Evolutionary conservation across 2,888 invertebrate species (phyloP), one percentile per base, ranked within the genome.

Genomic region (Acleris cristana): DNA sequence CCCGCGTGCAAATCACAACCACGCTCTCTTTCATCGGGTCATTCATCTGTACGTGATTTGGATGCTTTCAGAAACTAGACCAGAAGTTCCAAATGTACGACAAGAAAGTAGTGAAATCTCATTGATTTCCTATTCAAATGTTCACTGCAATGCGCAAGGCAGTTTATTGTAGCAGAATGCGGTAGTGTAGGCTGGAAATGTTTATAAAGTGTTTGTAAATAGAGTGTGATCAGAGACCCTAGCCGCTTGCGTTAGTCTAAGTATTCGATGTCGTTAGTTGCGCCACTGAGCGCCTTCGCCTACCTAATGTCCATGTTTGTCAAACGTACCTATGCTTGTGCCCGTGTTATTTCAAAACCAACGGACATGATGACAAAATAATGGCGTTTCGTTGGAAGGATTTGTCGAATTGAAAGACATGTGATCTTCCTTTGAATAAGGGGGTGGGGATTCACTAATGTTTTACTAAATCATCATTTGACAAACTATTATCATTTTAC

Each of bases 41-140:
- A 80, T 71, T 67, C 69, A 73, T 65, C 65, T 70, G 80, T 82
- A 87, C 88, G 88, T 90, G 90, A 81, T 84, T 80, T 73, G 85
- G 58, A 72, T 80, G 86, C 79, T 78, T 71, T 71, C 73, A 73
- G 73, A 79, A 80, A 79, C 79, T 76, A 74, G 76, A 80, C 74
- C 76, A 76, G 72, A 76, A 77, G 74, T 70, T 70, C 70, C 76
- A 74, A 75, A 80, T 79, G 79, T 81, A 77, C 78, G 75, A 74
- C 78, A 82, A 75, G 82, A 81, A 83, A 83, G 76, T 78, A 74
- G 73, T 68, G 68, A 70, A 73, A 68, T 82, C 84, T 83, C 71
- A 76, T 77, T 69, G 73, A 74, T 79, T 80, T 80, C 77, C 72
- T 56, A 69, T 70, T 49, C 56, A 61, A 65, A 59, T 19, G 21